A percentile compares a stretch with the other conserved stretches of the same genome.
phyloP scores from a whole-genome alignment of 37 sponge, comb jelly and placozoan genomes.

The Halisarca cf. caerulea region DNA sequence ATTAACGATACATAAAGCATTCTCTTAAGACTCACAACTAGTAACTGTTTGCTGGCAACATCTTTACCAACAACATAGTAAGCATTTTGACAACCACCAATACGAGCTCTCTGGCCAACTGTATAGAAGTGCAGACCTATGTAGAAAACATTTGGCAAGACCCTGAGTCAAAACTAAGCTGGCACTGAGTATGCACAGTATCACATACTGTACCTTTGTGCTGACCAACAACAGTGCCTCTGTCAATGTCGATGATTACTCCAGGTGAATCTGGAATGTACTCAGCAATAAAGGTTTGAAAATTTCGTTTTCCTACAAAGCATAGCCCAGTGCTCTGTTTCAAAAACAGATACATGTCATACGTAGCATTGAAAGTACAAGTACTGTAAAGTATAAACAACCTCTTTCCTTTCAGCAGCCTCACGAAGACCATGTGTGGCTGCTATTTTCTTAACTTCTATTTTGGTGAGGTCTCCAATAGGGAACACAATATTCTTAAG shows the following conservation, averaged over 20 bases:
- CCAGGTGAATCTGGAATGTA: conserved; percentile 63
- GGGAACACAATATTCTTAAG: conserved; percentile 73
- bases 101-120: conserved; percentile 74
- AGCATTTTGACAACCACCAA: conserved; percentile 39
- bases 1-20: too few relatives aligned
- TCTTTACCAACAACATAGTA: conserved; percentile 61
- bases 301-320: conserved; percentile 80
- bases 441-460: conserved; percentile 69
- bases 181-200: not conserved
- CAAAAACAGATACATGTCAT: too few relatives aligned
- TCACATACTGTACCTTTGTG: conserved; percentile 49
- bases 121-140: conserved; percentile 69
- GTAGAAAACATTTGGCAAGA: not conserved
- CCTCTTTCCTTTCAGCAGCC: conserved; percentile 68
- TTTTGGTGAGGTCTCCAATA: conserved; percentile 74
- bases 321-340: conserved; percentile 84
- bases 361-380: too few relatives aligned
- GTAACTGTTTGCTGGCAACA: conserved; percentile 26
- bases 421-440: conserved; percentile 40
- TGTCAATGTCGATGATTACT: conserved; percentile 26
- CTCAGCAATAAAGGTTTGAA: conserved; percentile 58
- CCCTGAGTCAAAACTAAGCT: not conserved
- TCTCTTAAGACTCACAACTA: conserved; percentile 46
- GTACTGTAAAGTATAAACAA: too few relatives aligned
- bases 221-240: conserved; percentile 51